Evolutionary conservation across 2,888 invertebrate genomes (phyloP).

Genomic region (Lepidocyrtinus sp.): DNA sequence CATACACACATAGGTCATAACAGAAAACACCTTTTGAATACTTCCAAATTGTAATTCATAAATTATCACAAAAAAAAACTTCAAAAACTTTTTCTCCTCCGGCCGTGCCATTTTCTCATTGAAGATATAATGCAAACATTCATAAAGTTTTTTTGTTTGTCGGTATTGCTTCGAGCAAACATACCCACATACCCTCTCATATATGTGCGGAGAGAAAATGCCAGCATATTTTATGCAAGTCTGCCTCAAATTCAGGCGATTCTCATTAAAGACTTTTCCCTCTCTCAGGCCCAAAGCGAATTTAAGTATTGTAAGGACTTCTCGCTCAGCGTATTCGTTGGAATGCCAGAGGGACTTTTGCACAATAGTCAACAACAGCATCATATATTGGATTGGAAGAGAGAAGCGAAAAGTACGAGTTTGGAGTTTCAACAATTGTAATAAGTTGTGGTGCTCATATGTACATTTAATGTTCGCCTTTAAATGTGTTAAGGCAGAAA

Average conservation of each 20-base stretch:
- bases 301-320: constrained; percentile 36
- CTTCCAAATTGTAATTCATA: too few relatives aligned
- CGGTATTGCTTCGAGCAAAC: too few relatives aligned
- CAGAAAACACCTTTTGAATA: too few relatives aligned
- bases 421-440: neutral
- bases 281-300: constrained; percentile 24
- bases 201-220: neutral
- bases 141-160: too few relatives aligned
- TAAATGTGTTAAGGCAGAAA: too few relatives aligned
- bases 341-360: constrained; percentile 33
- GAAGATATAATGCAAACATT: too few relatives aligned
- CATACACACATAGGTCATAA: too few relatives aligned
- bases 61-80: too few relatives aligned
- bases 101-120: too few relatives aligned
- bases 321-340: constrained; percentile 44
- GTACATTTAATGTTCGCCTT: neutral
- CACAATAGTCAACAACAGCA: constrained; percentile 51
- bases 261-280: constrained; percentile 58
- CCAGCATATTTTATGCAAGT: neutral
- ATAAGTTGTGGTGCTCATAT: neutral
- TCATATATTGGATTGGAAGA: neutral
- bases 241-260: constrained; percentile 44
- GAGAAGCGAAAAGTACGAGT: too few relatives aligned
- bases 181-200: too few relatives aligned
- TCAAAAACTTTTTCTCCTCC: too few relatives aligned